Evolutionary conservation across 2,797 vertebrate genomes (phyloP).

Genomic region (Eptatretus atami): DNA sequence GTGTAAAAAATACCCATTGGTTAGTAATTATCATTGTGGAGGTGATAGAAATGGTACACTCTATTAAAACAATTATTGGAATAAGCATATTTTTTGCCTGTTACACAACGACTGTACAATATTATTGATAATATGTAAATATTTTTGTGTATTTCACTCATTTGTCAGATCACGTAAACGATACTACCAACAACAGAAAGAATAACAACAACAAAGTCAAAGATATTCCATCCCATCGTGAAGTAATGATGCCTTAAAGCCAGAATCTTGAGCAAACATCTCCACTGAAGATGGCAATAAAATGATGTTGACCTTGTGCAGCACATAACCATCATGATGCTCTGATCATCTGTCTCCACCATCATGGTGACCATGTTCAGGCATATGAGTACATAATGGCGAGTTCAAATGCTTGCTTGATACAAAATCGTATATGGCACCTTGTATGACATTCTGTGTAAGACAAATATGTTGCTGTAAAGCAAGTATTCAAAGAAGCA

Average conservation of each 20-base stretch:
- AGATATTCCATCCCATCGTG: conserved; percentile 76
- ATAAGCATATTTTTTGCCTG: no score
- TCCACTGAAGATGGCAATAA: conserved; percentile 55
- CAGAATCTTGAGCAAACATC: conserved; percentile 55
- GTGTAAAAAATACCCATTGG: no score
- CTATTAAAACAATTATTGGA: no score
- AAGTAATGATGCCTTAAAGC: conserved; percentile 77
- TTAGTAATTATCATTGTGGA: no score
- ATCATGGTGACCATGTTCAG: conserved; percentile 97
- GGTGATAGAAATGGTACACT: no score
- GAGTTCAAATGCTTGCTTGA: conserved; percentile 72
- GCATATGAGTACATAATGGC: conserved; percentile 72
- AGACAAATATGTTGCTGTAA: no score
- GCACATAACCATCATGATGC: conserved; percentile 13
- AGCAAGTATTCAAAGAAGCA: no score
- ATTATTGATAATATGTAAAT: no score
- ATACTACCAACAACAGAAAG: conserved; percentile 68
- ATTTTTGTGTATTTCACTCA: no score
- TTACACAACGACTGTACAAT: no score
- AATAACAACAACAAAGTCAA: conserved; percentile 87
- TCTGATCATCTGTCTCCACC: conserved; percentile 57
- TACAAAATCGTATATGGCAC: conserved; percentile 55
- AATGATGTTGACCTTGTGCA: conserved; percentile 36
- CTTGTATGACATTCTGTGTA: conserved; percentile 70
- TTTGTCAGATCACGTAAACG: no score